Base-by-base conservation (phyloP, 2,797 vertebrate genomes). In the Ataeniobius toweri region DNA sequence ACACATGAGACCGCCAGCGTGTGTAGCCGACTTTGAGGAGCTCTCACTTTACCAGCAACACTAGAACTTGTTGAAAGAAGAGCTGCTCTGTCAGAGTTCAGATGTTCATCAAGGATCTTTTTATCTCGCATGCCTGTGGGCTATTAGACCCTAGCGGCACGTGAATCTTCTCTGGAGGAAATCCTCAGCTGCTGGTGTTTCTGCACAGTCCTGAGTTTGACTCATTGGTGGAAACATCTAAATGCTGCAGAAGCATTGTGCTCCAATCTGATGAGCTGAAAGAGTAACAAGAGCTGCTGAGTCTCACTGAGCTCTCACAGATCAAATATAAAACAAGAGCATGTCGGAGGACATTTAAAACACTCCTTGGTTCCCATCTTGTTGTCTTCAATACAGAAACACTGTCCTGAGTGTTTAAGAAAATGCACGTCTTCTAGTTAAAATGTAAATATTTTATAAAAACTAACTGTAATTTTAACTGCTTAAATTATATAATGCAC, bases 401-500 rank as follows among this genome's bases (percentile, higher is more conserved):
- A 22, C 28, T 36, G 72, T 59, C 44, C 24, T 59, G n/a, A 71
- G 22, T 71, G 53, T 78, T 63, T 31, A 61, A 24, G 79, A 76
- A 76, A 74, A 81, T 85, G 81, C 36, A 75, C 8, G 36, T 48
- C 24, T 44, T 74, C 5, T 82, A 72, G 80, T 73, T 41, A 79
- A 59, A 48, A 80, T 81, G 71, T 74, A 31, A 79, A 80, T 89
- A 56, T 91, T 91, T 87, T 85, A 85, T 74, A 82, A 71, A 88
- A 77, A 70, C 36, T 85, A 84, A 65, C 84, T 83, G 48, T 76
- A 51, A 78, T 84, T 83, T 85, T 85, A 73, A 82, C 28, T 75
- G 69, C 50, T 84, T 86, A 88, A 89, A 77, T 86, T 80, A 89
- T 93, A 90, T 79, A 84, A 82, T 83, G 68, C 73, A 71, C 84